Base-by-base conservation (phyloP, 37 sponge, comb jelly and placozoan genomes). In the Spongilla lacustris region DNA sequence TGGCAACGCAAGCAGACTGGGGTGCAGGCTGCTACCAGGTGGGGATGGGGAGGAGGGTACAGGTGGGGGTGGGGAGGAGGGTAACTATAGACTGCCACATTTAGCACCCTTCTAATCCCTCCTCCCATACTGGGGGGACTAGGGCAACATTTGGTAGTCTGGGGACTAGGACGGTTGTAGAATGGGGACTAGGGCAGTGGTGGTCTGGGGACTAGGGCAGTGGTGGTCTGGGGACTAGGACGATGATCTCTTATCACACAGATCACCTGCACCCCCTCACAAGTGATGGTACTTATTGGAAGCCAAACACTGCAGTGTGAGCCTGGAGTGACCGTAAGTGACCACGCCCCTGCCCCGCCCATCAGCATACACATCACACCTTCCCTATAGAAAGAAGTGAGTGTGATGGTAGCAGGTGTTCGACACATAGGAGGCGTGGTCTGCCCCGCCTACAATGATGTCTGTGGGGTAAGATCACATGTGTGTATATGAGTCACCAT, bases 1-100 rank as follows among this genome's bases (percentile, higher is more conserved):
- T 68, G 24, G 71, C 30, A 30, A 77, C 38, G 2, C 25, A 49
- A 78, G 22, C 78, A 70, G n/a, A 26, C 8, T 88, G 68, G 68
- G 88, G 88, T 31, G 88, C 88, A 37, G 83, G 88, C 27, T 88
- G 88, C 34, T 88, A 88, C 69, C 58, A 88, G 31, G 88, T 88
- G 33, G 11, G 26, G 1, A 12, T 49, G 58, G 24, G 48, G 31
- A 26, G 37, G 31, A 49, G 27, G 4, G 9, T 27, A 69, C 27
- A 27, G 1, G 67, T 41, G 41, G 41, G 41, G 41, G 41, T 41
- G 41, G 41, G 41, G 41, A 41, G 41, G 41, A 41, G 3, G 41
- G 41, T 41, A 6, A n/a, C n/a, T n/a, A n/a, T n/a, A n/a, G n/a
- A n/a, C n/a, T n/a, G n/a, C n/a, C n/a, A n/a, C n/a, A n/a, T n/a